Conservation (phyloP, 2,113 vertebrate genomes). For the Synchiropus splendidus region DNA sequence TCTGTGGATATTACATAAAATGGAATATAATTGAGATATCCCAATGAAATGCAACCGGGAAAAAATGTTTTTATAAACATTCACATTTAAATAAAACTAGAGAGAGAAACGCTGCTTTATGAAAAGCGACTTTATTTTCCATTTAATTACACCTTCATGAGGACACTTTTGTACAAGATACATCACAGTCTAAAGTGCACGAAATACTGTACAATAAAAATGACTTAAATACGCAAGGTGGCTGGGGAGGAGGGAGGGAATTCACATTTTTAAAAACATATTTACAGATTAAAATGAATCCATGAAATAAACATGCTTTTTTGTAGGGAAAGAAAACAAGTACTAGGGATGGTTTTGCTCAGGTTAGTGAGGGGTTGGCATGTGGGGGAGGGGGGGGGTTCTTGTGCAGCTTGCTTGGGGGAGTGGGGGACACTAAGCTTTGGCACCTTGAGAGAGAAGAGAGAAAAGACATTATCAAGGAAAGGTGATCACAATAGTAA, state of each 20-base stretch:
- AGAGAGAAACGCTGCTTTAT: constrained; percentile 45
- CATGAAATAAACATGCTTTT: constrained; percentile 56
- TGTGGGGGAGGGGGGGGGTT: constrained; percentile 57
- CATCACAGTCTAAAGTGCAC: constrained; percentile 90
- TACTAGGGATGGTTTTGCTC: constrained; percentile 57
- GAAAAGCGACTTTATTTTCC: constrained; percentile 70
- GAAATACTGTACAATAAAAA: constrained; percentile 77
- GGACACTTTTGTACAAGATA: constrained; percentile 82
- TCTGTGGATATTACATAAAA: too few relatives aligned
- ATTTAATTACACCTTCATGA: constrained; percentile 73
- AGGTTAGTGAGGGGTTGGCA: constrained; percentile 53
- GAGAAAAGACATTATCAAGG: constrained; percentile 60
- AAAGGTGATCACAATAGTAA: constrained; percentile 53
- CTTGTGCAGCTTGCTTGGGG: constrained; percentile 64
- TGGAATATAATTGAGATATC: too few relatives aligned
- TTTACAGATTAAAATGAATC: constrained; percentile 50
- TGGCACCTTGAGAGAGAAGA: constrained; percentile 83
- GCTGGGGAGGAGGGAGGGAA: neutral
- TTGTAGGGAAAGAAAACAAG: constrained; percentile 49
- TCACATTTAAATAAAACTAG: neutral
- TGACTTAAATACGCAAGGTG: constrained; percentile 72
- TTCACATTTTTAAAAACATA: constrained; percentile 52
- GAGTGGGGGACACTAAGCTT: constrained; percentile 75
- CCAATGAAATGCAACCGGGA: too few relatives aligned
- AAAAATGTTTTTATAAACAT: too few relatives aligned